Percentiles rank a stretch among this genome's conserved stretches.
These are phyloP conservation scores for Dendrophyllia cribrosa DNA, from an alignment of 64 coral and sea anemone genomes.

Conservation along the genomic window DNA sequence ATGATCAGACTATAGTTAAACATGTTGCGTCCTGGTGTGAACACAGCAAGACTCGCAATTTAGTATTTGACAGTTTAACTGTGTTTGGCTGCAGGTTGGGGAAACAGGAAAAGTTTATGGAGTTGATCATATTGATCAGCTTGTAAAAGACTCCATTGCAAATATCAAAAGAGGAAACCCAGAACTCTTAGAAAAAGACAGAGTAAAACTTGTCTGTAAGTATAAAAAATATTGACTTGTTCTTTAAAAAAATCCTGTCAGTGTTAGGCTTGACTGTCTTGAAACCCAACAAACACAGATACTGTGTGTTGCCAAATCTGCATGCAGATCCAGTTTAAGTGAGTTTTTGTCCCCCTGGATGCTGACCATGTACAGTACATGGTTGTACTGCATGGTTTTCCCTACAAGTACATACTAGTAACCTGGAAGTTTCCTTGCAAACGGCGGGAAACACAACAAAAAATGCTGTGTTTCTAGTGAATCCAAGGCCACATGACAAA, in stretches of 20 bases:
- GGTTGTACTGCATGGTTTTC: too few relatives aligned
- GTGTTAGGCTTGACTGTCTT: not conserved
- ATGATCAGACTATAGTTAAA: too few relatives aligned
- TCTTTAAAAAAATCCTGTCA: not conserved
- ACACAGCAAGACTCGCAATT: too few relatives aligned
- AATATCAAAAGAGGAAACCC: constrained; percentile 92
- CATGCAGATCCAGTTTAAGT: too few relatives aligned
- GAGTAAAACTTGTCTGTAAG: constrained; percentile 87
- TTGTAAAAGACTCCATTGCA: constrained; percentile 85
- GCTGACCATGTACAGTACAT: too few relatives aligned
- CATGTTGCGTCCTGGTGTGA: too few relatives aligned
- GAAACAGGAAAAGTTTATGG: constrained; percentile 95
- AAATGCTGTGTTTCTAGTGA: not conserved
- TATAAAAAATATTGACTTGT: not conserved
- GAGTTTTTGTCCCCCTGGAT: too few relatives aligned
- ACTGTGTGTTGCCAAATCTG: too few relatives aligned
- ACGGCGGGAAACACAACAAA: not conserved
- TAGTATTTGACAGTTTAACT: not conserved
- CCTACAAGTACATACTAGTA: too few relatives aligned
- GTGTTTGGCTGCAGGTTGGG: constrained; percentile 70
- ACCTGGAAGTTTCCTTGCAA: not conserved
- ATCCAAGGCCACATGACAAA: too few relatives aligned
- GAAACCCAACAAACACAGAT: not conserved
- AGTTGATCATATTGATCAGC: constrained; percentile 94
- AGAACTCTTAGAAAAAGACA: constrained; percentile 74